Conservation (phyloP, 2,797 vertebrate species). For the Sebastes paucispinis region DNA sequence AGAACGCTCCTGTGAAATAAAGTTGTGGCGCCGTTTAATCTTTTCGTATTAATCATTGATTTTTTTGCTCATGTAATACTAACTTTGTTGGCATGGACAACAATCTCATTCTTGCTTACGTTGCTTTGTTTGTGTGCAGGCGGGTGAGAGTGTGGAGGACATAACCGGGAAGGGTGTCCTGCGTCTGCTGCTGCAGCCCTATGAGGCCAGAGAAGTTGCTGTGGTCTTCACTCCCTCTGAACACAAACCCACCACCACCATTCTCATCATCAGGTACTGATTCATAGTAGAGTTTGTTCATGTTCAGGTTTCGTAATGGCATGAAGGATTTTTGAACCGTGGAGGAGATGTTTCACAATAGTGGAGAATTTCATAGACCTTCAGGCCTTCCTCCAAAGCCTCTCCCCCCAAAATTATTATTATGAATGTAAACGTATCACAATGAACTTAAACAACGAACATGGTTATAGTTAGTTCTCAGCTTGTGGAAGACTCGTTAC, state of each 20-base stretch:
- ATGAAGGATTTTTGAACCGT: neutral
- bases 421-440: no score
- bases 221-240: constrained; percentile 90
- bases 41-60: neutral
- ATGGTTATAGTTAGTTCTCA: no score
- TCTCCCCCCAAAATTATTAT: no score
- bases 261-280: constrained; percentile 93
- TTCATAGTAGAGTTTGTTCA: neutral
- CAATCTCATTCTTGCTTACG: neutral
- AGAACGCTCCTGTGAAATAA: neutral
- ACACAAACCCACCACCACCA: constrained; percentile 89
- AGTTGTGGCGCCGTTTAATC: neutral
- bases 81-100: neutral
- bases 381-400: no score
- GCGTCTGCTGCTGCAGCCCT: constrained; percentile 87
- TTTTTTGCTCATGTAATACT: neutral
- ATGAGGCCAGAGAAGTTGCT: constrained; percentile 87
- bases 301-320: neutral
- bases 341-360: neutral
- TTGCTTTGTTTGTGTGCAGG: constrained; percentile 36
- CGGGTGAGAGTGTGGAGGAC: constrained; percentile 4
- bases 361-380: neutral
- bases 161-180: constrained; percentile 61
- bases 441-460: no score
- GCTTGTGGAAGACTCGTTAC: no score